Base-by-base conservation (phyloP, 2,888 invertebrate genomes). In the Shargacucullia verbasci region DNA sequence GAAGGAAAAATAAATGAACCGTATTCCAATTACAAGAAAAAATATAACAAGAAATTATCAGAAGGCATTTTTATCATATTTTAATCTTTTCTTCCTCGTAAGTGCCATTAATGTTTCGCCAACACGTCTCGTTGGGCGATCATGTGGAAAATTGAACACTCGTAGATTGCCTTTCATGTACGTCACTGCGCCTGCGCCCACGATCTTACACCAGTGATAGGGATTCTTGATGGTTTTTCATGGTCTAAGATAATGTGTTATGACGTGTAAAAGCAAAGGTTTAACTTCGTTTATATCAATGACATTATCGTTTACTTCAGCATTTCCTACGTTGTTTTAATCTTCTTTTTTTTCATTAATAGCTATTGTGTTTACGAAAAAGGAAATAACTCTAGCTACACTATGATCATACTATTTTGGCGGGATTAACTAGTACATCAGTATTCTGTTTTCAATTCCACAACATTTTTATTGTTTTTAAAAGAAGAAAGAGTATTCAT, bases 61-160 rank as follows among this genome's bases (percentile, higher is more conserved):
- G 3, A 2, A 2, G 2, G 20, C 31, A 33, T 20, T 37, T 39
- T 60, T 35, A 46, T 53, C 38, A 27, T 15, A 59, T 35, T 14
- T 43, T 41, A 38, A 49, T 27, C 29, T 46, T 43, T 44, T 53
- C 55, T 41, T 52, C 27, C 15, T 38, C 47, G 48, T 45, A 46
- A 38, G n/a, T 37, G 39, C 37, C 50, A 60, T 54, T 43, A 52
- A 50, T 38, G 41, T 64, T 47, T 65, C 56, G 59, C 53, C 43
- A 58, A 47, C 50, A 53, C 39, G 69, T 73, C 75, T 52, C n/a
- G 49, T 39, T 44, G 29, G 38, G 76, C 64, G 49, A 47, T 70
- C 70, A 66, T 64, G 73, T 59, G 58, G 75, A 75, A 77, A 76
- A 77, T 76, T 70, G 61, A 69, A 63, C 38, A 60, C 43, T 54